Evolutionary conservation across 2,888 invertebrate genomes (phyloP).

Genomic region (Rugalucina vietnamica): DNA sequence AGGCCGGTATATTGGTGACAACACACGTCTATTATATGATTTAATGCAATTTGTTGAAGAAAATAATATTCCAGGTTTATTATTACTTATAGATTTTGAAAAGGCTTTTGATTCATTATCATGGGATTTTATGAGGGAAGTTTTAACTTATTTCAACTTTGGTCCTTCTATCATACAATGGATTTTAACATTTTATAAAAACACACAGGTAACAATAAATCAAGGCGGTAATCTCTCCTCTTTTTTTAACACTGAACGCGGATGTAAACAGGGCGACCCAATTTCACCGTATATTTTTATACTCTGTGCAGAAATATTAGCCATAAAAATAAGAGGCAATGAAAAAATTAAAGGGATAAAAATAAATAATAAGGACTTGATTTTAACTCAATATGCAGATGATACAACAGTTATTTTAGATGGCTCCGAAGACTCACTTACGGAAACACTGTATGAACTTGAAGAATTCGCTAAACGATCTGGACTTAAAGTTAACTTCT

Average conservation of each 20-base stretch:
- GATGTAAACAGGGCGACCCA: not conserved
- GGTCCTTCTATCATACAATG: not conserved
- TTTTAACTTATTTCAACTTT: not conserved
- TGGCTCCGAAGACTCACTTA: too few relatives aligned
- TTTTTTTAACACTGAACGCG: not conserved
- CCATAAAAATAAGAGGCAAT: not conserved
- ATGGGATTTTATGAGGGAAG: too few relatives aligned
- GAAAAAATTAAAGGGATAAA: not conserved
- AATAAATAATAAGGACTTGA: not conserved
- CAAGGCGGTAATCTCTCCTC: not conserved
- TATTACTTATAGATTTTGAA: not conserved
- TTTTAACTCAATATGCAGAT: not conserved
- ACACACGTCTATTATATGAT: not conserved
- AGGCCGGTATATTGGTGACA: not conserved
- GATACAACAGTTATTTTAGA: not conserved
- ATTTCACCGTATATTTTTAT: not conserved
- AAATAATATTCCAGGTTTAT: not conserved
- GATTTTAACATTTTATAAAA: not conserved
- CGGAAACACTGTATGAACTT: too few relatives aligned
- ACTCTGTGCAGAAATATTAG: not conserved
- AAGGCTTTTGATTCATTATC: too few relatives aligned
- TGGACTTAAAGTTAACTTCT: too few relatives aligned
- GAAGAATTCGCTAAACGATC: too few relatives aligned
- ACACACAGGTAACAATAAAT: not conserved
- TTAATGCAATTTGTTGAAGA: not conserved